A percentile compares a stretch with the other conserved stretches of the same genome.
phyloP scores from a whole-genome alignment of 2,797 vertebrate genomes.

The Notamacropus eugenii region DNA sequence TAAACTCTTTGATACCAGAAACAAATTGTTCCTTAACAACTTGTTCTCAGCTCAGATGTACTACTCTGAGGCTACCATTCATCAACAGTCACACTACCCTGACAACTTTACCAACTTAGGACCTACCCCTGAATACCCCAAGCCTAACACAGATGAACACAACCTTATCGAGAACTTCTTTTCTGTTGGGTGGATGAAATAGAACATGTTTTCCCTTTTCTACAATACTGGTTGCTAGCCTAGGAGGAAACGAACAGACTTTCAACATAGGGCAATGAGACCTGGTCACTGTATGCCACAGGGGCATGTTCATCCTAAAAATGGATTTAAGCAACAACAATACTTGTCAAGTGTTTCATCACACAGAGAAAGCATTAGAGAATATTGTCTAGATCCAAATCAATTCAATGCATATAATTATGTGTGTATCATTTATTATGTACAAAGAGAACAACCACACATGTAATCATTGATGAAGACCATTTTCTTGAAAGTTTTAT shows the following conservation, averaged over 20 bases:
- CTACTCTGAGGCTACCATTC: background rate
- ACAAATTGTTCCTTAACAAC: background rate
- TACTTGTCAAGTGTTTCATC: background rate
- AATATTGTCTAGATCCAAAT: background rate
- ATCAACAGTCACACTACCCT: background rate
- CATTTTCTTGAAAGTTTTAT: background rate
- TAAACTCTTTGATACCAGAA: background rate
- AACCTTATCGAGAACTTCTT: background rate
- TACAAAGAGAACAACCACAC: background rate
- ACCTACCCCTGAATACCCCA: background rate
- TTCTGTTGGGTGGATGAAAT: background rate
- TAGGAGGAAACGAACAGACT: background rate
- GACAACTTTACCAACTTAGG: background rate
- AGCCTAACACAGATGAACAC: background rate
- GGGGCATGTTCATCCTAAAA: background rate
- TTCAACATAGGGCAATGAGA: background rate
- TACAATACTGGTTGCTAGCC: background rate
- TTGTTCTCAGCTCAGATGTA: background rate
- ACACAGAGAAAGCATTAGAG: background rate
- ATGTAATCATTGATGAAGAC: background rate
- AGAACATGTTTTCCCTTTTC: background rate
- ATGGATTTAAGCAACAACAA: background rate
- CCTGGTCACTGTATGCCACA: background rate
- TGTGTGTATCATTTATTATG: background rate
- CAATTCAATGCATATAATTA: background rate